Percentiles rank a stretch among this genome's conserved stretches.
Evolutionary conservation across 2,113 vertebrate genomes (phyloP).

Genomic region (Lichenostomus cassidix): DNA sequence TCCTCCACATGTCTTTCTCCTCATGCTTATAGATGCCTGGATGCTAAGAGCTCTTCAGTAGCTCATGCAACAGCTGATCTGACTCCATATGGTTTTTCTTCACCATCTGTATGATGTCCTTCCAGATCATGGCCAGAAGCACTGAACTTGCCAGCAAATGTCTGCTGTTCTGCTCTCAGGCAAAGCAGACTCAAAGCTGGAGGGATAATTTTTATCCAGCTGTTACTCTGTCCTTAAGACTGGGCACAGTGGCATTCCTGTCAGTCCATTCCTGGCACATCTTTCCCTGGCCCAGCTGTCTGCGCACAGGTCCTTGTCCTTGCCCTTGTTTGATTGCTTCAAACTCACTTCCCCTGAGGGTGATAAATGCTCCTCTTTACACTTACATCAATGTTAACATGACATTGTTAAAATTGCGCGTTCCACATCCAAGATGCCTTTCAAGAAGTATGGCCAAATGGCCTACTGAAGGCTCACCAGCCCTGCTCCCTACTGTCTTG

Average conservation of each 20-base stretch:
- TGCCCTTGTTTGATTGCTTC: not conserved
- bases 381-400: not conserved
- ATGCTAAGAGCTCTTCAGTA: not conserved
- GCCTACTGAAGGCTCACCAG: not conserved
- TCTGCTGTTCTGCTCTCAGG: not conserved
- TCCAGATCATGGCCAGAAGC: not conserved
- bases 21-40: not conserved
- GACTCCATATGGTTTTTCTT: not conserved
- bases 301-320: not conserved
- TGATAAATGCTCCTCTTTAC: not conserved
- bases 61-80: not conserved
- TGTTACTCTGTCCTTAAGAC: not conserved
- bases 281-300: not conserved
- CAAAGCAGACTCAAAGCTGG: not conserved
- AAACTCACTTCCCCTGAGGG: not conserved
- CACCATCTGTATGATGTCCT: not conserved
- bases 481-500: not conserved
- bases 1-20: not conserved
- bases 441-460: not conserved
- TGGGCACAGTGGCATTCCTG: no score
- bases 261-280: not conserved
- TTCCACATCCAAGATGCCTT: not conserved
- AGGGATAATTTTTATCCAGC: not conserved
- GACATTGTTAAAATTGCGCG: rapidly evolving
- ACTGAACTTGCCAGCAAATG: not conserved